Conservation (phyloP, 2,888 invertebrate species). For the Dione juno region DNA sequence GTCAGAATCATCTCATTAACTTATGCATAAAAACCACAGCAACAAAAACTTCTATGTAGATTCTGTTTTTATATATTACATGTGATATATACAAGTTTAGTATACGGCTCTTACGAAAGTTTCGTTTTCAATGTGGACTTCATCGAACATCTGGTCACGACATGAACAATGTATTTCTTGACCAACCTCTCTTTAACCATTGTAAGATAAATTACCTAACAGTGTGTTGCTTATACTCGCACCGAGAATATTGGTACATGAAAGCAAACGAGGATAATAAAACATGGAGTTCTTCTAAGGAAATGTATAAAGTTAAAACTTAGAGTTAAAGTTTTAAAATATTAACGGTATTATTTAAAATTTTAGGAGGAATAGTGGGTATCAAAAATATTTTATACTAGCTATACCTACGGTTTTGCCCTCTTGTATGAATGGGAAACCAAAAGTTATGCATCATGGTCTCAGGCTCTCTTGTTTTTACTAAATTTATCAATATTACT, state of each 20-base stretch:
- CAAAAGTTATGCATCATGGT: too few species aligned
- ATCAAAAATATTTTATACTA: too few species aligned
- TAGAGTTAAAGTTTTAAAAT: neutral
- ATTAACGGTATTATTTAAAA: too few species aligned
- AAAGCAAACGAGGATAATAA: constrained; percentile 5
- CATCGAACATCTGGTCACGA: constrained; percentile 12
- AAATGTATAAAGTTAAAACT: neutral
- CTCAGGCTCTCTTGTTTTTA: too few species aligned
- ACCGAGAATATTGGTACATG: constrained; percentile 4
- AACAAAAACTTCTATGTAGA: too few species aligned
- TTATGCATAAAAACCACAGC: too few species aligned
- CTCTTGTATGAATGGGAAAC: too few species aligned
- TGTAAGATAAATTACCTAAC: constrained; percentile 26
- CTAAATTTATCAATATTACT: too few species aligned
- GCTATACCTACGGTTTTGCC: too few species aligned
- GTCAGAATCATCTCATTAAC: too few species aligned
- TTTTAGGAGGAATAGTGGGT: too few species aligned
- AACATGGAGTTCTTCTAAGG: neutral
- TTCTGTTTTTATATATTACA: neutral
- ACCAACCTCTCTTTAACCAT: constrained; percentile 22
- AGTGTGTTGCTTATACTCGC: constrained; percentile 17
- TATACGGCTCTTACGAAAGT: neutral
- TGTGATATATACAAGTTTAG: neutral
- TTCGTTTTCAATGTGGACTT: constrained; percentile 11
- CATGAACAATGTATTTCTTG: constrained; percentile 29